phyloP scores from a whole-genome alignment of 2,113 vertebrate genomes.

The Falcunculus frontatus region DNA sequence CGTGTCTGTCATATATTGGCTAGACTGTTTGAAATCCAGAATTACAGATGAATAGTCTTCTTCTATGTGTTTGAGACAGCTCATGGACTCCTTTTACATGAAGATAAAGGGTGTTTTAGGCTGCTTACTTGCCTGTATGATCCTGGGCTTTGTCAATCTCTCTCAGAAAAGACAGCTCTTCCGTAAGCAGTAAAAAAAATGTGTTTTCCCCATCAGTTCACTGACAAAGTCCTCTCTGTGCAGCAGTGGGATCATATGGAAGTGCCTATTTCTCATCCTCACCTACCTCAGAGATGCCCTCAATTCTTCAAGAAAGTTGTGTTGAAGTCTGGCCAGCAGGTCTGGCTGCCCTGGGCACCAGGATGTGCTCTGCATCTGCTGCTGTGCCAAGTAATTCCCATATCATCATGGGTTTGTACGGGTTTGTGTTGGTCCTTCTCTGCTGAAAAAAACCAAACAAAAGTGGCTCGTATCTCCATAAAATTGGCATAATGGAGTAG shows the following conservation, averaged over 20 bases:
- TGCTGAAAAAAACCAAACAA: background rate
- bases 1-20: background rate
- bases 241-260: background rate
- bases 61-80: background rate
- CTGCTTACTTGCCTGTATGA: background rate
- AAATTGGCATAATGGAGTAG: background rate
- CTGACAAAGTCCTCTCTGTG: background rate
- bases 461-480: background rate
- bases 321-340: background rate
- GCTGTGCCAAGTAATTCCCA: background rate
- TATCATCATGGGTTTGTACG: accelerated
- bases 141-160: background rate
- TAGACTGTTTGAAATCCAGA: background rate
- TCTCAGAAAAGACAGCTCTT: background rate
- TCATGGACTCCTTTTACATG: background rate
- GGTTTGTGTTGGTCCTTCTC: background rate
- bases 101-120: background rate
- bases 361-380: background rate
- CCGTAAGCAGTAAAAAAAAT: background rate
- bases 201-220: background rate
- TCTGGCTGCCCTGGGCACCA: background rate
- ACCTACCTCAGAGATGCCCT: background rate
- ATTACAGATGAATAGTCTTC: background rate
- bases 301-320: background rate
- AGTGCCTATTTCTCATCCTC: background rate